Evolutionary conservation across 2,113 vertebrate genomes (phyloP).

Genomic region (Vanacampus margaritifer): DNA sequence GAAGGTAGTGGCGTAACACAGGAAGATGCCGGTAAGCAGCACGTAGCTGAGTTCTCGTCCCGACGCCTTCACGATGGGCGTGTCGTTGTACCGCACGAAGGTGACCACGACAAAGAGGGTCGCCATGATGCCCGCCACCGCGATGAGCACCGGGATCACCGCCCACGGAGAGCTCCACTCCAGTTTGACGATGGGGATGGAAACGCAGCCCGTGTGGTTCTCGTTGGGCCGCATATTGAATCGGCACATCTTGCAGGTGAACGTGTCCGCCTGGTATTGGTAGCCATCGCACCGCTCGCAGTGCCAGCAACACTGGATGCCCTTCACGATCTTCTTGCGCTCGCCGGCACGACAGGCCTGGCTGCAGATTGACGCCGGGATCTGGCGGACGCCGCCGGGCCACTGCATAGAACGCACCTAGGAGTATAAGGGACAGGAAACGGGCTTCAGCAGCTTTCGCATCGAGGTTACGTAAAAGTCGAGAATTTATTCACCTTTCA

Average conservation of each 20-base stretch:
- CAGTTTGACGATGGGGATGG: slow-evolving; percentile 72
- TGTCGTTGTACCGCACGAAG: slow-evolving; percentile 75
- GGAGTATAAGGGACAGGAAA: not conserved
- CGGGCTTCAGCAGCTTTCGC: not conserved
- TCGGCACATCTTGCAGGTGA: slow-evolving; percentile 76
- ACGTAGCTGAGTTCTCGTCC: slow-evolving; percentile 76
- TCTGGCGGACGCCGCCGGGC: slow-evolving; percentile 66
- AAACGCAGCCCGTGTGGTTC: slow-evolving; percentile 73
- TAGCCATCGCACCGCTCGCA: slow-evolving; percentile 76
- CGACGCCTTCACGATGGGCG: slow-evolving; percentile 75
- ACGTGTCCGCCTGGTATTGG: slow-evolving; percentile 74
- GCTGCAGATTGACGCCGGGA: slow-evolving; percentile 75
- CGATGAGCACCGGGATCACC: slow-evolving; percentile 72
- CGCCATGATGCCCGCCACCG: slow-evolving; percentile 72
- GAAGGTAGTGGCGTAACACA: slow-evolving; percentile 76
- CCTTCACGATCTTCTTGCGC: slow-evolving; percentile 76
- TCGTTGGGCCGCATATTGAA: slow-evolving; percentile 70
- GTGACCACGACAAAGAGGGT: slow-evolving; percentile 74
- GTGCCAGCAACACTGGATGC: slow-evolving; percentile 77
- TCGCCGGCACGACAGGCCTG: slow-evolving; percentile 68
- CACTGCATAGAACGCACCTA: slow-evolving; percentile 73
- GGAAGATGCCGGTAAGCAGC: slow-evolving; percentile 74
- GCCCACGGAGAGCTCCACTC: slow-evolving; percentile 79
- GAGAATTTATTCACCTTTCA: no score
- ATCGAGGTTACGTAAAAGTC: no score